These are phyloP conservation scores for Drosophila melanocephala DNA, from an alignment of 2,888 invertebrate species.

Conservation along the genomic window DNA sequence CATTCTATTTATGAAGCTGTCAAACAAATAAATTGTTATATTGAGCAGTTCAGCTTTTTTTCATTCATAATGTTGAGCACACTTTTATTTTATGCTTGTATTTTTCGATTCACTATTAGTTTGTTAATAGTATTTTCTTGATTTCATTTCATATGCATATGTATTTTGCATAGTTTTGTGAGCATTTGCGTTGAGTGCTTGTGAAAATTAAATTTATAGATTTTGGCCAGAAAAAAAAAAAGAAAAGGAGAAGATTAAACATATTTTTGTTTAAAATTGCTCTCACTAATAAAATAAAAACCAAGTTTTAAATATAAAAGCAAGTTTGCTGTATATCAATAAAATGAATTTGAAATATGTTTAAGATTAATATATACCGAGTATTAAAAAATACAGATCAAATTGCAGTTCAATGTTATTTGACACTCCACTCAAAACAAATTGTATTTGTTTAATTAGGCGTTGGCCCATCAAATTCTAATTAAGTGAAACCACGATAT, in stretches of 20 bases:
- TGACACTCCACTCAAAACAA: neutral
- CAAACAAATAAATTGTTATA: neutral
- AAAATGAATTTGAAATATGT: neutral
- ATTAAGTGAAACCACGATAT: constrained; percentile 42
- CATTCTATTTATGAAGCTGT: neutral
- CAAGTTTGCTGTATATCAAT: neutral
- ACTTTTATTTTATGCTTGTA: too few relatives aligned
- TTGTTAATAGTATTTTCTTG: neutral
- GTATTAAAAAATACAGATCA: neutral
- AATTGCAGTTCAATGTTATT: neutral
- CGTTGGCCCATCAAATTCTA: constrained; percentile 38
- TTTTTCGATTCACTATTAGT: neutral
- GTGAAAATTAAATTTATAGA: neutral
- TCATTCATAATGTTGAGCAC: neutral
- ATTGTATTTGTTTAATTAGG: constrained; percentile 29
- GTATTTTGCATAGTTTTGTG: neutral
- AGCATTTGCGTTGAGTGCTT: neutral
- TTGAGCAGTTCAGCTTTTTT: neutral
- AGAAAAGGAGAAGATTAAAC: neutral
- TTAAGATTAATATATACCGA: neutral
- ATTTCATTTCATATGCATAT: neutral
- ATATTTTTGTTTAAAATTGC: neutral
- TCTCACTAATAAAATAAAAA: too few relatives aligned
- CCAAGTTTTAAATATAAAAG: too few relatives aligned
- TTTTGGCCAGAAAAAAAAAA: neutral